Base-by-base conservation (phyloP, 1,140 invertebrate species). In the Eueides isabella region DNA sequence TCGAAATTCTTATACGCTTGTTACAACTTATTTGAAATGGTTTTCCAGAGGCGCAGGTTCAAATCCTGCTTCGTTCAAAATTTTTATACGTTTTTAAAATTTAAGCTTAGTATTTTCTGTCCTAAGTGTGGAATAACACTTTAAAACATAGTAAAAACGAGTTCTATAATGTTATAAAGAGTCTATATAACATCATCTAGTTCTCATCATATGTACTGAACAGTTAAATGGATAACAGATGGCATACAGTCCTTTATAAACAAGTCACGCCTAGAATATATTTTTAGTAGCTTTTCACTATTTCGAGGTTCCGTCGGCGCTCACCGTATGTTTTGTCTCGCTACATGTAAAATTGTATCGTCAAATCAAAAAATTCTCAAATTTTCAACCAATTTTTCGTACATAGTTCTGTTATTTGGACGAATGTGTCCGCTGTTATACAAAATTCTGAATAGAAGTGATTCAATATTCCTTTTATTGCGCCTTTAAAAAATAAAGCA, bases 251-350 rank as follows among this genome's bases (percentile, higher is more conserved):
- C 16, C 71, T 61, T 72, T 72, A 28, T 38, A 67, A 55, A 19
- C 16, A 55, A 23, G 26, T 30, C n/a, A 19, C 31, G 29, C 61
- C 67, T 44, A 67, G 44, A 67, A 62, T 73, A 29, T 73, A 35
- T 67, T 62, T 61, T 31, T 19, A 30, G 28, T 14, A 41, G 41
- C 31, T 67, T 48, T 55, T 55, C 16, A 2, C 16, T 23, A 19
- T 55, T 55, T 26, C 16, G 7, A 23, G n/a, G 44, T 23, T 30
- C 23, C 35, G 33, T 61, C 48, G 28, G 31, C 71, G 71, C 71
- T 73, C 33, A 26, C 71, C 71, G 65, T 73, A 73, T 73, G 71
- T 65, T 73, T 67, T 19, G 30, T 28, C 30, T 61, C 64, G 31
- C 44, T 55, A 55, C 19, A 19, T 55, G 44, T 55, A 55, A 55